Evolutionary conservation across 2,797 vertebrate genomes (phyloP), one percentile per base, ranked within the genome.

Genomic region (Gila robusta): DNA sequence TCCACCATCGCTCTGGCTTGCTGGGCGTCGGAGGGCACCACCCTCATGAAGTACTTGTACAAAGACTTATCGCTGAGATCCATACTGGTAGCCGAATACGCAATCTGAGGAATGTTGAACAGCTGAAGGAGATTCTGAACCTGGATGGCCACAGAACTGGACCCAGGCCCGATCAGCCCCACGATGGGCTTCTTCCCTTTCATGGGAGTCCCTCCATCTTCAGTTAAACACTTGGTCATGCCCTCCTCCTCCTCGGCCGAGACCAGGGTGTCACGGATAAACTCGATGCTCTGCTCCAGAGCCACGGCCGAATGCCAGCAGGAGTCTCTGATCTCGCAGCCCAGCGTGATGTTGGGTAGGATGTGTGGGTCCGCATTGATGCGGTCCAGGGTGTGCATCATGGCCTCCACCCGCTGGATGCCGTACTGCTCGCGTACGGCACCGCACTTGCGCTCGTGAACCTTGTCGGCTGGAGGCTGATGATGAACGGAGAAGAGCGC

Each of bases 21-120:
- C 90, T 99, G 98, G 66, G 97, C 97, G 72, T 99, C 98, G 0
- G 98, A 99, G 4, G 98, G 98, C 62, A 99, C 98, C 72, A 99
- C 98, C 90, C 98, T 97, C 98, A 99, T 98, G 93, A 99, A 99
- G 91, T 99, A 99, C 89, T 99, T 99, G 93, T 95, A 99, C 77
- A 99, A 91, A 73, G 98, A 95, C 95, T 99, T 99, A 93, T 99
- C 98, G 0, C 98, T 99, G 90, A 99, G 94, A 90, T 99, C 98
- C 98, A 99, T 99, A 93, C 98, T 99, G 44, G 98, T 99, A 89
- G 98, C 98, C 0, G 98, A 99, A 93, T 99, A 99, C 79, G 98
- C 98, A 87, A 99, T 99, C 92, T 99, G 98, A 87, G 98, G 98
- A 96, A 99, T 99, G 96, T 99, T 99, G 93, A 99, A 99, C 90